phyloP scores from a whole-genome alignment of 2,113 vertebrate species.

The Rhinoptilus africanus region DNA sequence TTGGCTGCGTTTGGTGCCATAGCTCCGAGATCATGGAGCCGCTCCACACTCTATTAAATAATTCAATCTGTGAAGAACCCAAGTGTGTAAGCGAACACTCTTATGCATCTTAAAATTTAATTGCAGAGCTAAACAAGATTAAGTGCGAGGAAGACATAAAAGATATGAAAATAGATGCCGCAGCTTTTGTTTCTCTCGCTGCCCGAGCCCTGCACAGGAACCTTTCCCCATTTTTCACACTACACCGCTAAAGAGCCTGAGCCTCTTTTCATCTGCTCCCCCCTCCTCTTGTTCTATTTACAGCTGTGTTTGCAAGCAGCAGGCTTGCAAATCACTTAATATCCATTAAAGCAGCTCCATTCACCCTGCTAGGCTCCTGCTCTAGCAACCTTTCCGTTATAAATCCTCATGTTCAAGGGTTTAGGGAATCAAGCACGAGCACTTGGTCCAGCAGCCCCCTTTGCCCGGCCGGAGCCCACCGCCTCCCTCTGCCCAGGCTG shows the following conservation, averaged over 20 bases:
- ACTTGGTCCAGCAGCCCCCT: background rate
- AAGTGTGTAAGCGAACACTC: constrained; percentile 56
- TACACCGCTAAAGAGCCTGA: background rate
- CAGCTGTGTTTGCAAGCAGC: constrained; percentile 68
- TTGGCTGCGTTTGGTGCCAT: constrained; percentile 51
- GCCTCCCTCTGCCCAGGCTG: background rate
- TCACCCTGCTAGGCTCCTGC: constrained; percentile 36
- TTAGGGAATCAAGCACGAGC: background rate
- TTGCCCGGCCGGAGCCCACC: background rate
- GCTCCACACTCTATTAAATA: constrained; percentile 74
- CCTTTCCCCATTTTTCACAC: constrained; percentile 57
- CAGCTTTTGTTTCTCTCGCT: constrained; percentile 50
- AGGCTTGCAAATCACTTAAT: constrained; percentile 69
- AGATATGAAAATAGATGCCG: constrained; percentile 48
- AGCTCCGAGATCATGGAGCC: constrained; percentile 50
- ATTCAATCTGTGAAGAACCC: constrained; percentile 71
- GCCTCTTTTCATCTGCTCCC: constrained; percentile 28
- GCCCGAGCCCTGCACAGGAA: background rate
- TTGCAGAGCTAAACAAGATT: constrained; percentile 70
- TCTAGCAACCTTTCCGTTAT: background rate
- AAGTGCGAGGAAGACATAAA: constrained; percentile 62
- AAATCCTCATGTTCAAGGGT: constrained; percentile 2
- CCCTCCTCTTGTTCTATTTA: constrained; percentile 55
- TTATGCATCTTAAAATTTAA: constrained; percentile 77
- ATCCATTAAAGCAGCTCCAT: constrained; percentile 60